Evolutionary conservation across 23 tunicate genomes (phyloP), one percentile per base, ranked within the genome.

Genomic region (Oikopleura dioica): DNA sequence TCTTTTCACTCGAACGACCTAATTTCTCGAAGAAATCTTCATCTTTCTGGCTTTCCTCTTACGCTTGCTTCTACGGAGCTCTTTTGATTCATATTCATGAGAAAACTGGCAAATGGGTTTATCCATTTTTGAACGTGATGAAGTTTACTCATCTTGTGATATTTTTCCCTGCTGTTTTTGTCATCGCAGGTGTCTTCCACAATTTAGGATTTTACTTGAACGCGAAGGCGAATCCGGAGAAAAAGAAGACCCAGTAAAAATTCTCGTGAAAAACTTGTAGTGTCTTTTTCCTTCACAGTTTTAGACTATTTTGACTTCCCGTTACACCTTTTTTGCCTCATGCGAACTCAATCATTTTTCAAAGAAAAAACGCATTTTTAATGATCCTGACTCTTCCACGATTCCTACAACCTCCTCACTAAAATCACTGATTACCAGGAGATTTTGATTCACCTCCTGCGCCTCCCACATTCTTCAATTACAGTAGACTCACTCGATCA

Each of bases 41-140:
- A 21, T 63, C 16, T 63, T 23, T 5, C 29, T 2, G 16, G 29
- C 32, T 2, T 2, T 24, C 33, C 26, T 2, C 33, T 24, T 24
- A 28, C 33, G 26, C 72, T 21, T 24, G 16, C 30, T 23, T 23
- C 2, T 63, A 63, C 33, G 29, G 5, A 12, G 72, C 30, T 2
- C 33, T 24, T 2, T 2, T 63, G 4, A 28, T 28, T 24, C 72
- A 63, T 63, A 63, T 63, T 28, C 26, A 12, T 31, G 26, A 16
- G 30, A 31, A 12, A 23, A 63, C 72, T 63, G 72, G 72, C 72
- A 24, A 28, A 63, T 63, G 72, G 72, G 72, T 63, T 28, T 63
- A 63, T 28, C 72, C 72, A 28, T 63, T 63, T 28, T 16, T 63
- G 72, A 63, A 63, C 72, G 16, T 28, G 72, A 12, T 63, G 72